Percentiles rank a stretch among this genome's conserved stretches.
phyloP scores from a whole-genome alignment of 2,888 invertebrate species.

The Molanna angustata region DNA sequence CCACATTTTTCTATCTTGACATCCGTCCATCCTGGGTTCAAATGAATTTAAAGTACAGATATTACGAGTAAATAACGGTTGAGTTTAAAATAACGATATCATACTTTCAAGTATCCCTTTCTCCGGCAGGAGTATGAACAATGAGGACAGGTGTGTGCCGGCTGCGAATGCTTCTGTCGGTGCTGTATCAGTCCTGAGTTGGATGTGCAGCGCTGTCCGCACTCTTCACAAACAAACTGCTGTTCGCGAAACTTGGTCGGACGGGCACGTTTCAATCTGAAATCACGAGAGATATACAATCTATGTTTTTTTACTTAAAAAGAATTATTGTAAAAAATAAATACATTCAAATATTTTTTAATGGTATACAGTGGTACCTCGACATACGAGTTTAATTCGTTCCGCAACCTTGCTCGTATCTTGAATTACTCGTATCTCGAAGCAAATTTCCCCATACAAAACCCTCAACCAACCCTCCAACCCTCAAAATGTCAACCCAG shows the following conservation, averaged over 20 bases:
- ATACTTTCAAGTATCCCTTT: conserved; percentile 24
- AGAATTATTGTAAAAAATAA: not conserved
- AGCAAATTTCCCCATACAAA: too few species aligned
- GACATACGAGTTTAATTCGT: too few species aligned
- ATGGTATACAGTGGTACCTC: too few species aligned
- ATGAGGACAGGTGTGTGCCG: conserved; percentile 20
- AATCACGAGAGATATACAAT: not conserved
- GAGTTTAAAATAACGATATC: too few species aligned
- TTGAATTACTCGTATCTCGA: too few species aligned
- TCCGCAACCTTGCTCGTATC: too few species aligned
- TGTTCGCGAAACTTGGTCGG: conserved; percentile 13
- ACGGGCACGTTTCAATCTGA: conserved; percentile 26
- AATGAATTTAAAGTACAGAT: too few species aligned
- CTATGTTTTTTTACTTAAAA: not conserved
- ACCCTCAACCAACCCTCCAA: not conserved
- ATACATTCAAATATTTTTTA: too few species aligned
- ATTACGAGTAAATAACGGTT: too few species aligned
- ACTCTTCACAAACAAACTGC: conserved; percentile 23
- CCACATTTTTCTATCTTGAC: too few species aligned
- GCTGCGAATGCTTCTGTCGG: conserved; percentile 16
- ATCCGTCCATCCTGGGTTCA: too few species aligned
- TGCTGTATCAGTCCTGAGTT: conserved; percentile 27
- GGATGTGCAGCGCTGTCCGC: conserved; percentile 28
- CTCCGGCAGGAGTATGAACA: conserved; percentile 27
- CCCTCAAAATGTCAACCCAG: too few species aligned